phyloP scores from a whole-genome alignment of 2,797 vertebrate genomes.

The Etheostoma nigrum region DNA sequence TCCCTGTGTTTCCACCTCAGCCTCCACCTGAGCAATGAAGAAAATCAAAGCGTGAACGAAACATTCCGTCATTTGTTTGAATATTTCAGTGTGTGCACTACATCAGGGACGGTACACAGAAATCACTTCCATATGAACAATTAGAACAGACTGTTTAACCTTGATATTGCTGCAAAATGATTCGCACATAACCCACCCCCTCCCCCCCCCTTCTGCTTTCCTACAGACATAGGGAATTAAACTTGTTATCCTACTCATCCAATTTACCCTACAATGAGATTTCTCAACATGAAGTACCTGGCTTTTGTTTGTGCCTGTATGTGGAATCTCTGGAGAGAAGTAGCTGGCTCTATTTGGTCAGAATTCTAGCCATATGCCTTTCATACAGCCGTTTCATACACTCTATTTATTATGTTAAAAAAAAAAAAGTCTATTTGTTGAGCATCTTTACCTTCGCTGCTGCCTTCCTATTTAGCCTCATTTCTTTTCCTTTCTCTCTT shows the following conservation, averaged over 20 bases:
- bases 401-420: slow-evolving; percentile 14
- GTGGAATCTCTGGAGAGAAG: background rate
- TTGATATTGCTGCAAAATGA: slow-evolving; percentile 4
- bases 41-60: background rate
- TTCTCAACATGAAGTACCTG: background rate
- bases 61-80: background rate
- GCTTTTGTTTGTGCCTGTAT: too few relatives aligned
- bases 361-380: background rate
- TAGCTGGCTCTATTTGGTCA: slow-evolving; percentile 1
- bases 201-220: background rate
- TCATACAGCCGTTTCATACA: slow-evolving; percentile 1
- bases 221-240: slow-evolving; percentile 11
- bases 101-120: slow-evolving; percentile 8
- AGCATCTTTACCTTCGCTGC: slow-evolving; percentile 28
- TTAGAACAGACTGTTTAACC: slow-evolving; percentile 26
- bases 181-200: background rate
- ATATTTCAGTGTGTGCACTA: slow-evolving; percentile 15
- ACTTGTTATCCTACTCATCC: slow-evolving; percentile 42
- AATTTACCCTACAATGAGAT: slow-evolving; percentile 16
- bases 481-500: background rate
- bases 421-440: slow-evolving; percentile 36
- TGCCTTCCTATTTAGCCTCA: slow-evolving; percentile 1
- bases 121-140: slow-evolving; percentile 50
- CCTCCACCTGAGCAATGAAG: slow-evolving; percentile 7
- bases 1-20: background rate